Percentiles rank a stretch among this genome's conserved stretches.
Conservation (phyloP, 2,113 vertebrate species). For the Drymodes brunneopygia region DNA sequence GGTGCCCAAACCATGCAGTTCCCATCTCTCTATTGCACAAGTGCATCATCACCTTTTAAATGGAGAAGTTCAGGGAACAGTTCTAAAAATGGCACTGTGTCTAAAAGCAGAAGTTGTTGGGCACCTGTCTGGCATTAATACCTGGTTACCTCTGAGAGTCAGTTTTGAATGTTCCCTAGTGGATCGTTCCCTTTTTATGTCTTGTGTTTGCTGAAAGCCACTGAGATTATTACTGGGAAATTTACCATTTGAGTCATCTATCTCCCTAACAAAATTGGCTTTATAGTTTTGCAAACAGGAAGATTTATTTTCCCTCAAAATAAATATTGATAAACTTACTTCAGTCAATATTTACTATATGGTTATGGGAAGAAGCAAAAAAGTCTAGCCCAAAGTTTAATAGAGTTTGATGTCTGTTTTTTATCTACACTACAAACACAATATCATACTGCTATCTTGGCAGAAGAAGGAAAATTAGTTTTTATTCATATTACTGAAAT, state of each 20-base stretch:
- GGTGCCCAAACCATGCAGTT: background rate
- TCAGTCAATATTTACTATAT: conserved; percentile 44
- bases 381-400: background rate
- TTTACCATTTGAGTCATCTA: background rate
- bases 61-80: background rate
- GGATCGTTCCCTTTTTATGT: background rate
- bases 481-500: background rate
- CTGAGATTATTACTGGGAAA: background rate
- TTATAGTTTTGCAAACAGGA: background rate
- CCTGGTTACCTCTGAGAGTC: background rate
- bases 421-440: background rate
- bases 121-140: background rate
- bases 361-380: background rate
- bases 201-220: background rate
- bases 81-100: background rate
- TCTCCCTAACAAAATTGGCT: background rate
- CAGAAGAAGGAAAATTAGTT: background rate
- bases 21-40: background rate
- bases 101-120: background rate
- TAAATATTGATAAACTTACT: conserved; percentile 34
- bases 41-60: background rate
- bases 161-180: background rate
- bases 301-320: conserved; percentile 23
- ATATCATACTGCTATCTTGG: background rate
- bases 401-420: background rate